Evolutionary conservation across 1,140 invertebrate species (phyloP).

Genomic region (Schlechtendalia chinensis): DNA sequence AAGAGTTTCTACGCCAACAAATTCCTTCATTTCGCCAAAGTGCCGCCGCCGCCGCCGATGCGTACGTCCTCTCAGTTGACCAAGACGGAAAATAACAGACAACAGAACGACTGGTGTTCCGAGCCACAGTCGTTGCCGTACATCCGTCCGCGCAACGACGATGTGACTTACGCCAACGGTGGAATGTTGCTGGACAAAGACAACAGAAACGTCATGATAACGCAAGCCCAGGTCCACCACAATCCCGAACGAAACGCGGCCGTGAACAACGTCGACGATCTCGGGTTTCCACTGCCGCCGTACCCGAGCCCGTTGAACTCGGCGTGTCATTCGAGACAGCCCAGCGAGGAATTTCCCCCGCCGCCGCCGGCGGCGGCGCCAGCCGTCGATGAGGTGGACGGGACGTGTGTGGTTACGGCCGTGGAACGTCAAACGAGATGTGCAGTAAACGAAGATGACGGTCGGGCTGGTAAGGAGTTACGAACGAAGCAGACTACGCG

Average conservation of each 20-base stretch:
- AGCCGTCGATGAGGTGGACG: conserved; percentile 54
- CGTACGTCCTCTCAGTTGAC: conserved; percentile 79
- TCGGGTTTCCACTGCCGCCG: conserved; percentile 67
- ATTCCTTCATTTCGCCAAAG: conserved; percentile 72
- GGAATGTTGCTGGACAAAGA: conserved; percentile 55
- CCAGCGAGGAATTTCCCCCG: conserved; percentile 84
- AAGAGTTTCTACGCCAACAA: conserved; percentile 82
- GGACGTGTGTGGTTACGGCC: background rate
- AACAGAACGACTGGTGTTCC: conserved; percentile 57
- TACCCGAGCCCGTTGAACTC: conserved; percentile 74
- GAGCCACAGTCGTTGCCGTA: conserved; percentile 68
- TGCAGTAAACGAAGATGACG: conserved; percentile 59
- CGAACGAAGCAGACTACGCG: conserved; percentile 69
- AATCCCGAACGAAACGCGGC: conserved; percentile 63
- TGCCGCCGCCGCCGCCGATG: conserved; percentile 80
- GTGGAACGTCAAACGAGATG: conserved; percentile 54
- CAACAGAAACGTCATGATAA: conserved; percentile 65
- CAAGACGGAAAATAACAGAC: conserved; percentile 59
- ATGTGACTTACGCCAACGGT: conserved; percentile 61
- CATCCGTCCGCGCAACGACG: conserved; percentile 60
- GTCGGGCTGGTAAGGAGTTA: conserved; percentile 73
- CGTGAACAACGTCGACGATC: conserved; percentile 56
- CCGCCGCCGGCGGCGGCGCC: conserved; percentile 62
- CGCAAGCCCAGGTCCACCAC: conserved; percentile 76
- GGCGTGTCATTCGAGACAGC: conserved; percentile 75